Base-by-base conservation (phyloP, 2,113 vertebrate genomes). In the Hypomesus transpacificus region DNA sequence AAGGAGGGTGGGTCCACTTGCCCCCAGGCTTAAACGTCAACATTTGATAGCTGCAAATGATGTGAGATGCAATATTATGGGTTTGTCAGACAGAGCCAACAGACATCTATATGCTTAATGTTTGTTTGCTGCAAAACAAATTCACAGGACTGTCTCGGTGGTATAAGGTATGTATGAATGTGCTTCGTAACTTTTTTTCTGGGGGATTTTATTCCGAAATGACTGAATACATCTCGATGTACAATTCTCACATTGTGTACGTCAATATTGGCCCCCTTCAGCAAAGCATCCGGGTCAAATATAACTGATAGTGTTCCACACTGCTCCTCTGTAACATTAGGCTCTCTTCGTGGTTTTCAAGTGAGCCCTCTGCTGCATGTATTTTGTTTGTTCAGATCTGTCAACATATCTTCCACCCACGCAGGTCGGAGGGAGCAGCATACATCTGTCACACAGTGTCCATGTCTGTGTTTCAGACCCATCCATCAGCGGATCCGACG, bases 401-500 rank as follows among this genome's bases (percentile, higher is more conserved):
- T 31, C 31, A 56, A 17, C 22, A n/a, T 14, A 5, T 54, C 51
- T 39, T 39, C 67, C 66, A 61, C 64, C 75, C 46, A 63, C 60
- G 72, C 63, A 13, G 56, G 24, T 70, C 53, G 26, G 0, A 39
- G 24, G 50, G 8, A 18, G 14, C 59, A 24, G 65, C 71, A 2
- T 24, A 63, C 77, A 31, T 14, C 58, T 75, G 65, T 28, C 22
- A n/a, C 22, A 17, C 52, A 80, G 83, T 57, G 86, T 75, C 22
- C 17, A 3, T 58, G 56, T 80, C 34, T 88, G 61, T 87, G 75
- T 94, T 94, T 73, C 93, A 99, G 96, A 97, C 87, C 95, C 96
- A 20, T 87, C 88, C 59, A 98, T 99, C 84, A 80, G 89, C 8
- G 83, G 93, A 79, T 95, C 95, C 0, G 95, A 94, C 31, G 91